phyloP scores from a whole-genome alignment of 2,797 vertebrate species.

The Florisuga fusca region DNA sequence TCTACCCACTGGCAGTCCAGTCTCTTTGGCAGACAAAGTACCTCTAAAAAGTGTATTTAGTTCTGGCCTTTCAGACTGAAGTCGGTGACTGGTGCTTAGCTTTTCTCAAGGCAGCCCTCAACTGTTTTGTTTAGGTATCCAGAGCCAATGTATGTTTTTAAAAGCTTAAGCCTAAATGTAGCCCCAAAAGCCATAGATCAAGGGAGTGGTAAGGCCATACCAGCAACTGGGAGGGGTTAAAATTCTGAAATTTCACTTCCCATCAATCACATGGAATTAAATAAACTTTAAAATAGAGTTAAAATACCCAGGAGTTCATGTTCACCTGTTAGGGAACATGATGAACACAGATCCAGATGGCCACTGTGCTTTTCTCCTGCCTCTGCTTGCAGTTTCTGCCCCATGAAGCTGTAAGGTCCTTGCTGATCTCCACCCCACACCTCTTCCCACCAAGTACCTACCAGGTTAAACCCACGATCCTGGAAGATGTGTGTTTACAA shows the following conservation, averaged over 20 bases:
- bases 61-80: background rate
- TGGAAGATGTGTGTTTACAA: slow-evolving; percentile 11
- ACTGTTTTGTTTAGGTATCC: background rate
- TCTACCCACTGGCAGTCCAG: background rate
- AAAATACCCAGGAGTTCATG: background rate
- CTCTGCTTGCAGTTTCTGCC: background rate
- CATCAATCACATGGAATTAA: background rate
- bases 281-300: background rate
- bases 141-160: background rate
- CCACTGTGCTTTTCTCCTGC: background rate
- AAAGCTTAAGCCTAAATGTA: background rate
- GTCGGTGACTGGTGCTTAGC: background rate
- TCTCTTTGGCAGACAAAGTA: background rate
- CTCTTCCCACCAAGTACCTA: background rate
- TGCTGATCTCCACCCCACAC: background rate
- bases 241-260: background rate
- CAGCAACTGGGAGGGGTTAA: background rate
- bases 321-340: background rate
- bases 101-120: background rate
- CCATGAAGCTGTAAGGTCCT: background rate
- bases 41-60: background rate
- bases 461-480: background rate
- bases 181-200: background rate
- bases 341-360: background rate
- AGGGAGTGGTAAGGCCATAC: background rate